A percentile compares a stretch with the other conserved stretches of the same genome.
Evolutionary conservation across 1,140 invertebrate species (phyloP).

Genomic region (Dreissena polymorpha): DNA sequence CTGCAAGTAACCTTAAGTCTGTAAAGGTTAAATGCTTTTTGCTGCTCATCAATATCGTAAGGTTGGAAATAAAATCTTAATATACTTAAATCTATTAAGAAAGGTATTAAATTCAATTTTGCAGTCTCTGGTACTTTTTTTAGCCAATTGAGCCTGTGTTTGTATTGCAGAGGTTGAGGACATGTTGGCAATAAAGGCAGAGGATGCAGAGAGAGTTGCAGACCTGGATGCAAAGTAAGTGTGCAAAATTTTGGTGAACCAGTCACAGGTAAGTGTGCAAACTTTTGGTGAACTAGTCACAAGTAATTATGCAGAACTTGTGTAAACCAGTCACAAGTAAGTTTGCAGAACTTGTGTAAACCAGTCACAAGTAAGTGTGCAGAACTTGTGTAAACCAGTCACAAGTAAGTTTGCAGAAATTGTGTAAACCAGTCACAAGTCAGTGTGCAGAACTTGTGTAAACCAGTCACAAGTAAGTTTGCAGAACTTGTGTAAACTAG

Average conservation of each 20-base stretch:
- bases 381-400: background rate
- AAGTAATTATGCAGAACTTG: conserved; percentile 60
- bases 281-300: background rate
- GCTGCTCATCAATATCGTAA: too few species aligned
- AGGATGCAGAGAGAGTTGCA: conserved; percentile 64
- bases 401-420: conserved; percentile 60
- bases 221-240: conserved; percentile 70
- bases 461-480: conserved; percentile 60
- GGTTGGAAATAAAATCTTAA: too few species aligned
- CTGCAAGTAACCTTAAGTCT: too few species aligned
- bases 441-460: conserved; percentile 44
- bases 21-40: too few species aligned
- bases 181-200: conserved; percentile 56
- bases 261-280: conserved; percentile 60
- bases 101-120: too few species aligned
- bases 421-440: conserved; percentile 48
- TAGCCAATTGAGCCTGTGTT: too few species aligned
- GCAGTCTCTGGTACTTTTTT: too few species aligned
- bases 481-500: background rate
- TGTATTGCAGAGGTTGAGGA: conserved; percentile 63
- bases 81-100: too few species aligned
- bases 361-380: conserved; percentile 60
- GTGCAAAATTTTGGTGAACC: background rate
- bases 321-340: conserved; percentile 55
- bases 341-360: conserved; percentile 24